These are phyloP conservation scores for Drosophila tanythrix DNA, from an alignment of 2,888 invertebrate species.

Conservation along the genomic window DNA sequence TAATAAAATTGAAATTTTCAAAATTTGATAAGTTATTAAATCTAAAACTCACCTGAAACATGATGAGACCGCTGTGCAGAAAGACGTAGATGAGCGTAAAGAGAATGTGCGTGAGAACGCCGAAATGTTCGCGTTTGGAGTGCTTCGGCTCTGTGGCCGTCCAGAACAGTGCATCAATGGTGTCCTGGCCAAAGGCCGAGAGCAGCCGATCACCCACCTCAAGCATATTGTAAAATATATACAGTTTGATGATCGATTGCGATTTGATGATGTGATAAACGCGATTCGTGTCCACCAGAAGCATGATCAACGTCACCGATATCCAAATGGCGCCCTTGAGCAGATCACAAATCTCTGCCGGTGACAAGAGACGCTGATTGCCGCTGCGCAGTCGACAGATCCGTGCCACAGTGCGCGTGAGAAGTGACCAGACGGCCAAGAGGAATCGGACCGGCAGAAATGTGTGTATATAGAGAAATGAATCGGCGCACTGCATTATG, in stretches of 20 bases:
- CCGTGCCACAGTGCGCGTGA: conserved; percentile 90
- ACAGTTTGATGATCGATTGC: conserved; percentile 99
- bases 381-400: conserved; percentile 88
- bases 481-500: conserved; percentile 98
- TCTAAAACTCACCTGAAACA: conserved; percentile 94
- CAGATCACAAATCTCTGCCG: conserved; percentile 97
- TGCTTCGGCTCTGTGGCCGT: conserved; percentile 98
- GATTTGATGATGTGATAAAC: conserved; percentile 98
- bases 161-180: conserved; percentile 99
- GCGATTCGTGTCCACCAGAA: conserved; percentile 98
- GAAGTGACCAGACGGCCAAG: conserved; percentile 93
- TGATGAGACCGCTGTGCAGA: conserved; percentile 93
- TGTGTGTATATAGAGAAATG: conserved; percentile 98
- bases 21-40: background rate
- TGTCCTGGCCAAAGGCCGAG: conserved; percentile 98
- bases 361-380: conserved; percentile 89
- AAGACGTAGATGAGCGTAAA: conserved; percentile 97
- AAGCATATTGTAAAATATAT: conserved; percentile 99
- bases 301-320: conserved; percentile 91
- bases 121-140: conserved; percentile 92
- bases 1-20: background rate
- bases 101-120: conserved; percentile 94
- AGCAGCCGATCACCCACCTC: conserved; percentile 98
- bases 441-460: conserved; percentile 97
- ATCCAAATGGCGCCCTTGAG: conserved; percentile 96